Evolutionary conservation across 1,140 invertebrate species (phyloP), one percentile per base, ranked within the genome.

Genomic region (Nasonia vitripennis): DNA sequence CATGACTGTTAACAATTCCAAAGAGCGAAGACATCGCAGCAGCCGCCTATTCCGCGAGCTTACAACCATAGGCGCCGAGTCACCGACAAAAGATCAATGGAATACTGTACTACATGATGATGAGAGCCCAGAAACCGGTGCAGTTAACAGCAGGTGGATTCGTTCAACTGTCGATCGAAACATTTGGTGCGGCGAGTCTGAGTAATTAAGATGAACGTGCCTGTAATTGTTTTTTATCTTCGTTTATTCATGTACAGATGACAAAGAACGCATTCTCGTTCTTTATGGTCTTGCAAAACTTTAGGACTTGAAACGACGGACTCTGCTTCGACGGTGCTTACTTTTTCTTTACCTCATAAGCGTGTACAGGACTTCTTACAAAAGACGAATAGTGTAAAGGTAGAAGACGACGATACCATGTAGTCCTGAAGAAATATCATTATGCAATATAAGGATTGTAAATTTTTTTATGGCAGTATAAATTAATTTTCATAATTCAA

Each of bases 71-170:
- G 23, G n/a, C n/a, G 20, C 0, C 51, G 0, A 27, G 51, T 14
- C 20, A 62, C 7, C 55, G 17, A 1, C 11, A 12, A 3, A n/a
- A 71, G 12, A 71, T 27, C 6, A 71, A 78, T 55, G 31, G n/a
- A 55, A 71, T 78, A 23, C 17, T 84, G 11, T 11, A 51, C 20
- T 78, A 79, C 7, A 31, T 79, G 27, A 84, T 84, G 17, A 11
- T 84, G 34, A 31, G 83, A 37, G 67, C 75, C 0, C 83, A 84
- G 10, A 78, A 79, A 6, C 75, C 83, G n/a, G 14, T 84, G 1
- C 77, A 78, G 55, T 17, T 84, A 10, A 78, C 75, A 23, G 83
- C 55, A 20, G 83, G 75, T 51, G 75, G 75, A n/a, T 84, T 68
- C 20, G 12, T 84, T 2, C 48, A 78, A 5, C 27, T 84, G 20